Evolutionary conservation across 2,888 invertebrate species (phyloP), one percentile per base, ranked within the genome.

Genomic region (Scaptomyza tumidula): DNA sequence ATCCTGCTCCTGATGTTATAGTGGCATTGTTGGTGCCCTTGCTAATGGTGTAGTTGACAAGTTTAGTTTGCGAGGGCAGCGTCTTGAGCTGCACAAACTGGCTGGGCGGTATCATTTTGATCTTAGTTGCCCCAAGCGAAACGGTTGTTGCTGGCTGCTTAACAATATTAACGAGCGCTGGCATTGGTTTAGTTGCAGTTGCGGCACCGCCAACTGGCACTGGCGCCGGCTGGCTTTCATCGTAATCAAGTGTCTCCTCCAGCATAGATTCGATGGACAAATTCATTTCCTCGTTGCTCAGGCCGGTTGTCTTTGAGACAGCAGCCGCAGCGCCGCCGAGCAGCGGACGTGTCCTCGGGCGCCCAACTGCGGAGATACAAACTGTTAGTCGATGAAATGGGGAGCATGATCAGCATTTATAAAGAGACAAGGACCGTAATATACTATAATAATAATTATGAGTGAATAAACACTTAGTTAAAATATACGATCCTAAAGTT

Each of bases 311-410:
- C 35, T 68, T 68, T 10, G 14, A 24, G 33, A 46, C 50, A 48
- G 65, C 48, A 16, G 75, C 33, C 13, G 63, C 69, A 14, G 57
- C 69, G 43, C 85, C 65, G n/a, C 89, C 65, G 7, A 89, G 87
- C 27, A 90, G 35, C 4, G 91, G 91, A 41, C 91, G 89, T 6
- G 90, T 90, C 19, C 92, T 93, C 11, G 93, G 94, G 58, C 94
- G 91, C 62, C 94, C 94, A 82, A 93, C 93, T 93, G 85, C 68
- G 83, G 79, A 79, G 71, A 83, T 58, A 73, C 60, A 61, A 61
- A 71, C 49, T 66, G 69, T 77, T 88, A 80, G 80, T 76, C 49
- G 72, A 64, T 70, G 56, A 76, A 71, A 75, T 52, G 64, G 52
- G 65, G 66, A 19, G 13, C 24, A 50, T 62, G 60, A 73, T 61